phyloP scores from a whole-genome alignment of 1,140 invertebrate species.

The Panagrolaimus sp. region DNA sequence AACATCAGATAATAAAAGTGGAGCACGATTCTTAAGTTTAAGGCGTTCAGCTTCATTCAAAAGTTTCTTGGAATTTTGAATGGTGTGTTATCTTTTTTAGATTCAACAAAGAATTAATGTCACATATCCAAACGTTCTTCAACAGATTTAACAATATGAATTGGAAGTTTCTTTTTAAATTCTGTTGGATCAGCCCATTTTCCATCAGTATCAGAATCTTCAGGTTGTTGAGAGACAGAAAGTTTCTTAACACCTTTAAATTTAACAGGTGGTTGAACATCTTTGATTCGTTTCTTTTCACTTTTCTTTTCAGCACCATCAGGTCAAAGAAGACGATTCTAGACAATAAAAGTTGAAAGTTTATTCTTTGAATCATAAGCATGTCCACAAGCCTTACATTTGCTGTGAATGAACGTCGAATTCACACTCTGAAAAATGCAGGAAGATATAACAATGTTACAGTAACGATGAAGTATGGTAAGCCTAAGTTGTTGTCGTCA shows the following conservation, averaged over 20 bases:
- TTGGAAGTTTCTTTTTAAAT: conserved; percentile 75
- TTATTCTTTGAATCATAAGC: conserved; percentile 88
- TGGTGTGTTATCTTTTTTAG: conserved; percentile 64
- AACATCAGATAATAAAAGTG: conserved; percentile 82
- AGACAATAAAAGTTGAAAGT: conserved; percentile 93
- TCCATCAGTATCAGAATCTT: conserved; percentile 71
- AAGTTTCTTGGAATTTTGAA: conserved; percentile 73
- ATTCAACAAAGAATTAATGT: conserved; percentile 30
- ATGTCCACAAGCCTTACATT: conserved; percentile 94
- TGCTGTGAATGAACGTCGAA: conserved; percentile 83
- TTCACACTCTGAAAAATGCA: no score
- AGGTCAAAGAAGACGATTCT: conserved; percentile 71
- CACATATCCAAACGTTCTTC: conserved; percentile 83
- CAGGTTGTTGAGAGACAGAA: no score
- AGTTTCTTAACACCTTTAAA: no score
- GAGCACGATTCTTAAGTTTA: conserved; percentile 85
- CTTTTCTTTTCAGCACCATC: not conserved
- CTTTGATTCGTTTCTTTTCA: no score
- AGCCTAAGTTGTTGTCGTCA: conserved; percentile 45
- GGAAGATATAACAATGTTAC: no score
- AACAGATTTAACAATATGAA: conserved; percentile 70
- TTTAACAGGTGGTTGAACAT: no score
- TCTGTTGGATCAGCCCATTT: conserved; percentile 81
- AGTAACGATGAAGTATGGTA: no score
- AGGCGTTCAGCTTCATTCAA: conserved; percentile 83